Base-by-base conservation (phyloP, 2,797 vertebrate genomes). In the Sus cebifrons region DNA sequence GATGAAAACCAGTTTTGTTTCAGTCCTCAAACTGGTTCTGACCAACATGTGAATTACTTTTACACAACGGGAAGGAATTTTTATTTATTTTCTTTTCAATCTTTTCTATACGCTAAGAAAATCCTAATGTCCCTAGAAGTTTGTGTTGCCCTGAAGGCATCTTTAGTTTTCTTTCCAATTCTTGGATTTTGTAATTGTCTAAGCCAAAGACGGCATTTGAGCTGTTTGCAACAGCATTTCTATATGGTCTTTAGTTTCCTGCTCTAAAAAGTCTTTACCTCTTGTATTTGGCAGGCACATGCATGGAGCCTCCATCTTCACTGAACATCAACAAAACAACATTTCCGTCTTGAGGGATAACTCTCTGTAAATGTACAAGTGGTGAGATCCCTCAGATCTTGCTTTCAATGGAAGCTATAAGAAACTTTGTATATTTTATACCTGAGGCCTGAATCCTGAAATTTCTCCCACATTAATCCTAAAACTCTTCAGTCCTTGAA, bases 401-500 rank as follows among this genome's bases (percentile, higher is more conserved):
- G 67, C 20, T 86, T 88, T 74, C 89, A 64, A 21, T 44, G 36
- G 20, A 91, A 92, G 44, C 60, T 74, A 13, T 18, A 3, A 74
- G 71, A 79, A 54, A 3, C 36, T n/a, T 60, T 17, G 13, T 8
- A 17, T 29, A 65, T 13, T 7, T 4, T n/a, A 7, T 78, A 40
- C 8, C 70, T 93, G 5, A 36, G 4, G 52, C 29, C 73, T 54
- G 14, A 15, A 52, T 88, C 36, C 84, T 70, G 60, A 32, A 44
- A 21, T 75, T 18, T 79, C 65, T 67, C 16, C 44, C 20, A 62
- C 6, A 18, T 21, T 40, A 62, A 54, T 44, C 25, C 60, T 94
- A 44, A 90, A 89, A 78, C 32, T 81, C 58, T 73, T 84, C 18
- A 36, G 12, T 71, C 81, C 71, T 74, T 89, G 56, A 86, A 81